Base-by-base conservation (phyloP, 35 echinoderm and acorn worm species). In the Patiria miniata region DNA sequence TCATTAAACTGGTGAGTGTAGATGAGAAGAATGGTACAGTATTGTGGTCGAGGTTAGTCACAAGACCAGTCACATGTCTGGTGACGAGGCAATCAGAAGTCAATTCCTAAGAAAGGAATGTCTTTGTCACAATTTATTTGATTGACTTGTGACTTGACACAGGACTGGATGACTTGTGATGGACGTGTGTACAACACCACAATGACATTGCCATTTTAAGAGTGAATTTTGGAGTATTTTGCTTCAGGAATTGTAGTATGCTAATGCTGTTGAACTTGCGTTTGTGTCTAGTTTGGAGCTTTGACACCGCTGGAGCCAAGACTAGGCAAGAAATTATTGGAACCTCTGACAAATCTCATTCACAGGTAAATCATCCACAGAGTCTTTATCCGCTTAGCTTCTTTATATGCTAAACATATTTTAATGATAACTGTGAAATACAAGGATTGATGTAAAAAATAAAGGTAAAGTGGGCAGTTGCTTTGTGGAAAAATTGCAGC, bases 271-370 rank as follows among this genome's bases (percentile, higher is more conserved):
- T 68, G 39, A 79, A 17, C 79, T 76, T 88, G 26, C 83, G 34
- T 80, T 54, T 23, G 32, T 87, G 76, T 83, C 6, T 50, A 99
- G 96, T 99, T 99, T 91, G 93, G 96, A 58, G 96, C 96, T 51
- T 90, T 99, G 54, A 99, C 96, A 57, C 96, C 96, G 9, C 60
- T 99, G 83, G 96, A 99, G 68, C 96, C 96, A 7, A 88, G 96
- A 81, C 90, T 99, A n/a, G 96, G 96, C 17, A 99, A 99, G 90
- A 99, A 99, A 56, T 79, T 99, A 59, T 77, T 99, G 39, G 96
- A 99, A 84, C 96, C 96, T 39, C 87, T 99, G n/a, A 99, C 96
- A 17, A 99, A 99, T 79, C 89, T 99, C 19, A 99, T 99, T 69
- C 96, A 99, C 96, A 99, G 96, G 96, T 95, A 91, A 58, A 30